A percentile compares a stretch with the other conserved stretches of the same genome.
Conservation (phyloP, 2,797 vertebrate species). For the Enteromius viviparus region DNA sequence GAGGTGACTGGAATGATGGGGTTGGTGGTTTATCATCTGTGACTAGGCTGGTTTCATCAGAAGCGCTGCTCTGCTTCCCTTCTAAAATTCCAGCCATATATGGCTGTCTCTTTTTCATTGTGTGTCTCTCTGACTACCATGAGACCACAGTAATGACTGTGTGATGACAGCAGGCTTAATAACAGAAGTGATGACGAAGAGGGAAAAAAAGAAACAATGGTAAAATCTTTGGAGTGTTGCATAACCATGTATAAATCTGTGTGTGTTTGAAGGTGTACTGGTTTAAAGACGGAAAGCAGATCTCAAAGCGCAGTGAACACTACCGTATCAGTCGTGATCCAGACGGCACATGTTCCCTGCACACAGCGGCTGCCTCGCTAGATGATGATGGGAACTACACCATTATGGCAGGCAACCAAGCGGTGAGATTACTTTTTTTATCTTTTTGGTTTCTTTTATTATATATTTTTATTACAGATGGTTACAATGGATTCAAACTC, state of each 20-base stretch:
- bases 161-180: conserved; percentile 65
- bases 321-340: conserved; percentile 90
- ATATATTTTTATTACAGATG: background rate
- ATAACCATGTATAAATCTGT: conserved; percentile 33
- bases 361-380: conserved; percentile 86
- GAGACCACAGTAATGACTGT: conserved; percentile 56
- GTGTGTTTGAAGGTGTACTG: conserved; percentile 87
- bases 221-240: conserved; percentile 7
- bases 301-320: conserved; percentile 95
- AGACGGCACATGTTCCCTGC: conserved; percentile 91
- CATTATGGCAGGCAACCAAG: conserved; percentile 92
- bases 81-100: conserved; percentile 52
- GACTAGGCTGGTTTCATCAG: conserved; percentile 36
- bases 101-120: conserved; percentile 33
- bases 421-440: conserved; percentile 76
- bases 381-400: conserved; percentile 99
- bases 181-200: conserved; percentile 17
- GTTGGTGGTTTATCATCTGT: conserved; percentile 21
- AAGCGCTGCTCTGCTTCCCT: conserved; percentile 15
- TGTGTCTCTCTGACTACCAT: conserved; percentile 20
- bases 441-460: no score
- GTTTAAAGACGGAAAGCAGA: conserved; percentile 99
- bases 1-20: background rate
- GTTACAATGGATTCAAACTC: background rate
- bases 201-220: background rate